phyloP scores from a whole-genome alignment of 2,113 vertebrate species.

The Lamprologus speciosus region DNA sequence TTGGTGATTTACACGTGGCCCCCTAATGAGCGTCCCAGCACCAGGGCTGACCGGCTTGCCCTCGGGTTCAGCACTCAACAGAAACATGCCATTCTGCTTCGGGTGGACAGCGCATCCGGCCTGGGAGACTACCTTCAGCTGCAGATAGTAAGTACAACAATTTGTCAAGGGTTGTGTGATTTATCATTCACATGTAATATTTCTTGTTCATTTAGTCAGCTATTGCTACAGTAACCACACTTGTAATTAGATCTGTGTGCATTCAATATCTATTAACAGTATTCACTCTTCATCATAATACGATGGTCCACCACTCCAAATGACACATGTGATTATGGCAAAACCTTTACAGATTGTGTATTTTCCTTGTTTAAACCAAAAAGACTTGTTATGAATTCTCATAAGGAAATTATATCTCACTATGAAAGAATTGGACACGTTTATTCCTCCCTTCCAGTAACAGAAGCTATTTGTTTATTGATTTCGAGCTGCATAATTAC shows the following conservation, averaged over 20 bases:
- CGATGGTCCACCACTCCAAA: not conserved
- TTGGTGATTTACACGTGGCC: conserved; percentile 97
- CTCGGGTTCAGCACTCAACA: conserved; percentile 97
- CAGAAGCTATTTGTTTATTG: not conserved
- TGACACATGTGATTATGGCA: not conserved
- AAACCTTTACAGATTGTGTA: not conserved
- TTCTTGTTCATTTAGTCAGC: not conserved
- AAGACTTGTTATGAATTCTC: not conserved
- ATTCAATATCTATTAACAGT: not conserved
- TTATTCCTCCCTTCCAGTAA: not conserved
- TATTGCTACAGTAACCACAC: not conserved
- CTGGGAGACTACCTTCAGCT: conserved; percentile 97
- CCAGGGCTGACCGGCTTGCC: conserved; percentile 92
- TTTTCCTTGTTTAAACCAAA: not conserved
- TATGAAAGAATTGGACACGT: not conserved
- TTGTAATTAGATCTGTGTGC: not conserved
- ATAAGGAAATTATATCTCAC: not conserved
- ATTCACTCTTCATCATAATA: not conserved
- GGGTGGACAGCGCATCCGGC: conserved; percentile 95
- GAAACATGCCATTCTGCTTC: conserved; percentile 89
- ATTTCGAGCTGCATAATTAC: not conserved
- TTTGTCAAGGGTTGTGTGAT: not conserved
- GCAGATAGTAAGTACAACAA: conserved; percentile 86
- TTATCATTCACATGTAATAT: not conserved
- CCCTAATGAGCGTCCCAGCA: conserved; percentile 97